A percentile compares a stretch with the other conserved stretches of the same genome.
phyloP scores from a whole-genome alignment of 2,113 vertebrate genomes.

The Atrichornis clamosus region DNA sequence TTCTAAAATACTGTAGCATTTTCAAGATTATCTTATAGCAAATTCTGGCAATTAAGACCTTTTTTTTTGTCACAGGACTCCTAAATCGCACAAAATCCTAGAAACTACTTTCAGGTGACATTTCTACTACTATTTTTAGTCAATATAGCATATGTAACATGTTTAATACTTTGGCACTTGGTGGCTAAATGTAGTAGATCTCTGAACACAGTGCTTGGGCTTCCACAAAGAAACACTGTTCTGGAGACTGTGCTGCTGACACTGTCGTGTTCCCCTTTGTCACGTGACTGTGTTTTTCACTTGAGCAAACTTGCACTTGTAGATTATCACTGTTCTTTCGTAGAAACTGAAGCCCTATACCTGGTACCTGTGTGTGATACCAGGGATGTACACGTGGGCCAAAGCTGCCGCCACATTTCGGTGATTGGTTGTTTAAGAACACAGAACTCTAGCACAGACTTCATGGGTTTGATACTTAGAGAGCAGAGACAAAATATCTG shows the following conservation, averaged over 20 bases:
- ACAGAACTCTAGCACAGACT: neutral
- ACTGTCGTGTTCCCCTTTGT: neutral
- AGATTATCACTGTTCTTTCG: neutral
- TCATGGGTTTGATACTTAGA: neutral
- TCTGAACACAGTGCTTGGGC: constrained; percentile 32
- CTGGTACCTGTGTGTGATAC: neutral
- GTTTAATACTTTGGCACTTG: constrained; percentile 14
- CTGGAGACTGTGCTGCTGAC: neutral
- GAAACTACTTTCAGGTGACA: constrained; percentile 63
- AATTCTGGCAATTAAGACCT: constrained; percentile 62
- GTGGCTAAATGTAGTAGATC: neutral
- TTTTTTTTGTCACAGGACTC: constrained; percentile 62
- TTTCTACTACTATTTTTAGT: constrained; percentile 62
- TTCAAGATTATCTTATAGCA: constrained; percentile 40
- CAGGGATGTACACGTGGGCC: neutral
- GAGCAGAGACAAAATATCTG: neutral
- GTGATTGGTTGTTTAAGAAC: neutral
- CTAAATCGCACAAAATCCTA: constrained; percentile 56
- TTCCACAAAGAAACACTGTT: constrained; percentile 40
- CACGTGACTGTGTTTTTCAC: neutral
- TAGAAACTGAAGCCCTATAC: neutral
- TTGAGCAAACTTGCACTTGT: neutral
- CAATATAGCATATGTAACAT: constrained; percentile 22
- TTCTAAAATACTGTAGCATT: constrained; percentile 48
- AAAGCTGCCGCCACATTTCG: neutral